Percentiles rank a stretch among this genome's conserved stretches.
phyloP scores from a whole-genome alignment of 2,888 invertebrate species.

The Polymixis flavicincta region DNA sequence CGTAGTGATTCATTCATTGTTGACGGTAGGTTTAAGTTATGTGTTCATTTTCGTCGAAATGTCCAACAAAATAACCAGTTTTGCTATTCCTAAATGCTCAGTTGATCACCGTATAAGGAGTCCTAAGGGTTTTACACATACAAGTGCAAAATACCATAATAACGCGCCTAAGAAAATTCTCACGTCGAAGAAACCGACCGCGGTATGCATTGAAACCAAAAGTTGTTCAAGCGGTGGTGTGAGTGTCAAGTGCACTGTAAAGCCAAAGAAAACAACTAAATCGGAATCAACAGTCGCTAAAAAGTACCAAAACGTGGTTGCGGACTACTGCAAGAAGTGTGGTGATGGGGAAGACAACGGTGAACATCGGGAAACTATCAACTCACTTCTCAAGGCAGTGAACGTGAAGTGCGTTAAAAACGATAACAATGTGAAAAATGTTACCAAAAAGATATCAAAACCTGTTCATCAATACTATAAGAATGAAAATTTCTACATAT shows the following conservation, averaged over 20 bases:
- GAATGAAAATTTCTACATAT: slow-evolving; percentile 80
- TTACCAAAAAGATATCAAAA: slow-evolving; percentile 49
- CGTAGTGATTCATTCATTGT: slow-evolving; percentile 4
- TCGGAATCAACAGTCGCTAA: slow-evolving; percentile 75
- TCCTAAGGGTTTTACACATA: slow-evolving; percentile 44
- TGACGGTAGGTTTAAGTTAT: slow-evolving; percentile 11
- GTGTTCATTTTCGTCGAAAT: slow-evolving; percentile 35
- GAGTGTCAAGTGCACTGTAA: slow-evolving; percentile 44
- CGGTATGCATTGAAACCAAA: slow-evolving; percentile 69
- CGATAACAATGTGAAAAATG: slow-evolving; percentile 55
- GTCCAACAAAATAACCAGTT: slow-evolving; percentile 55
- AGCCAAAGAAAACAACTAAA: slow-evolving; percentile 78
- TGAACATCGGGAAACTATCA: slow-evolving; percentile 20
- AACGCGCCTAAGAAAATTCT: slow-evolving; percentile 73
- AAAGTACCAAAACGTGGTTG: slow-evolving; percentile 42
- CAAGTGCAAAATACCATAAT: slow-evolving; percentile 43
- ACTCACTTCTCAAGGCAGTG: slow-evolving; percentile 45
- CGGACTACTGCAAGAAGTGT: slow-evolving; percentile 75
- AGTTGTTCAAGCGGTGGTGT: slow-evolving; percentile 77
- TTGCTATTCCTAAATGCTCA: slow-evolving; percentile 37
- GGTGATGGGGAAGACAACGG: slow-evolving; percentile 70
- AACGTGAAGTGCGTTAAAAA: slow-evolving; percentile 58
- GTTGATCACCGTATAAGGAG: slow-evolving; percentile 45
- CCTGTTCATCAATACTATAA: slow-evolving; percentile 80
- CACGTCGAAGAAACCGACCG: slow-evolving; percentile 69